Conservation (phyloP, 2,888 invertebrate species). For the Pherbina coryleti region DNA sequence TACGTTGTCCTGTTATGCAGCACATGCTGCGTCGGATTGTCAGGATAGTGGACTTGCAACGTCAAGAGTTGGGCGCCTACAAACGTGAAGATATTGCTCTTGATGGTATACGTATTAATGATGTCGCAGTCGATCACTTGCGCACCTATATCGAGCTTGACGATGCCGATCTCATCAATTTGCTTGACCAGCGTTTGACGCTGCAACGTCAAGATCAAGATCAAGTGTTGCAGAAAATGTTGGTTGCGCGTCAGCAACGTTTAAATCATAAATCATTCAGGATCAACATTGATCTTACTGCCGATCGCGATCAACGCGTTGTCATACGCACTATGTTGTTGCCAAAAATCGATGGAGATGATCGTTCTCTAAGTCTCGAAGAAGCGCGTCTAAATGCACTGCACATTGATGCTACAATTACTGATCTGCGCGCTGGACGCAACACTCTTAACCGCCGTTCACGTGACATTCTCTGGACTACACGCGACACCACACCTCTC, state of each 20-base stretch:
- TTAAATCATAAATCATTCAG: slow-evolving; percentile 78
- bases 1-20: slow-evolving; percentile 73
- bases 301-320: slow-evolving; percentile 73
- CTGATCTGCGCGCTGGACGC: slow-evolving; percentile 72
- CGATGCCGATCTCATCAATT: slow-evolving; percentile 72
- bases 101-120: slow-evolving; percentile 75
- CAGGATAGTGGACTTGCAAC: slow-evolving; percentile 74
- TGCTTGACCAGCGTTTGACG: slow-evolving; percentile 29
- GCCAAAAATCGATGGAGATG: slow-evolving; percentile 76
- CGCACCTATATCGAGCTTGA: slow-evolving; percentile 77
- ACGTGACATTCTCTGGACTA: slow-evolving; percentile 66
- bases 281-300: slow-evolving; percentile 73
- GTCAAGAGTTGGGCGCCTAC: slow-evolving; percentile 74
- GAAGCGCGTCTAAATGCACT: slow-evolving; percentile 73
- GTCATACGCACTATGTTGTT: slow-evolving; percentile 77
- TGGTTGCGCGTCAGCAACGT: slow-evolving; percentile 75
- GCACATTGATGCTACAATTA: slow-evolving; percentile 75
- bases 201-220: slow-evolving; percentile 57
- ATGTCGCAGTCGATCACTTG: slow-evolving; percentile 76
- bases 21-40: slow-evolving; percentile 54
- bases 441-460: slow-evolving; percentile 61
- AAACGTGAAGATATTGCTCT: slow-evolving; percentile 73
- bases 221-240: slow-evolving; percentile 41
- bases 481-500: slow-evolving; percentile 72
- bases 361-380: slow-evolving; percentile 61